Percentiles rank a stretch among this genome's conserved stretches.
phyloP scores from a whole-genome alignment of 2,797 vertebrate genomes.

The Alfaro cultratus region DNA sequence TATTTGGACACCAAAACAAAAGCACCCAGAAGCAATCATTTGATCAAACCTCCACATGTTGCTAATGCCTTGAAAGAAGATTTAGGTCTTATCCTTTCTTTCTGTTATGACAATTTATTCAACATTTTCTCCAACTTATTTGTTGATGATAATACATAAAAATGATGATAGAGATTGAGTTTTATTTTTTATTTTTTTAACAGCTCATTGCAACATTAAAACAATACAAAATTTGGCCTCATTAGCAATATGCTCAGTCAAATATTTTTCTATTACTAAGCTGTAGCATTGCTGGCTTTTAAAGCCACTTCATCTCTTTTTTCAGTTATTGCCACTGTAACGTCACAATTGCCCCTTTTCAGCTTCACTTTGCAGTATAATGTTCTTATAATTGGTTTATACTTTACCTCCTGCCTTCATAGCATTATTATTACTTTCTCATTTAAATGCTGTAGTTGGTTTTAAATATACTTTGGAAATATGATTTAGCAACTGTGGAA shows the following conservation, averaged over 20 bases:
- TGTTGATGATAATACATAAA: neutral
- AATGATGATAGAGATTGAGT: neutral
- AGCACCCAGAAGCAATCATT: too few relatives aligned
- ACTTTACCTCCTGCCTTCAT: conserved; percentile 36
- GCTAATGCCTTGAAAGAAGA: neutral
- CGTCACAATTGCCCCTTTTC: conserved; percentile 55
- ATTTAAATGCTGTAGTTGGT: conserved; percentile 31
- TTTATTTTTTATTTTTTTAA: too few relatives aligned
- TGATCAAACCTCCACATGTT: neutral
- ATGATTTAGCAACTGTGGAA: neutral
- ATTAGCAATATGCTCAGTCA: conserved; percentile 71
- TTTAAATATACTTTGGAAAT: neutral
- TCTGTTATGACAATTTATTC: neutral
- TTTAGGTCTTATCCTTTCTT: neutral
- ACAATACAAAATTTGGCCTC: conserved; percentile 55
- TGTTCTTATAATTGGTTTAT: conserved; percentile 62
- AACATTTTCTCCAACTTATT: neutral
- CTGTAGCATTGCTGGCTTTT: conserved; percentile 75
- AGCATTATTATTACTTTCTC: conserved; percentile 57
- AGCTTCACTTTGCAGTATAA: conserved; percentile 37
- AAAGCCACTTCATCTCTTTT: conserved; percentile 43
- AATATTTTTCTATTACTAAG: conserved; percentile 45
- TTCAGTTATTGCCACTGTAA: conserved; percentile 28
- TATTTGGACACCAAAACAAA: too few relatives aligned
- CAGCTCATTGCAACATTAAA: neutral